Conservation (phyloP, 2,888 invertebrate species). For the Tipula confusa region DNA sequence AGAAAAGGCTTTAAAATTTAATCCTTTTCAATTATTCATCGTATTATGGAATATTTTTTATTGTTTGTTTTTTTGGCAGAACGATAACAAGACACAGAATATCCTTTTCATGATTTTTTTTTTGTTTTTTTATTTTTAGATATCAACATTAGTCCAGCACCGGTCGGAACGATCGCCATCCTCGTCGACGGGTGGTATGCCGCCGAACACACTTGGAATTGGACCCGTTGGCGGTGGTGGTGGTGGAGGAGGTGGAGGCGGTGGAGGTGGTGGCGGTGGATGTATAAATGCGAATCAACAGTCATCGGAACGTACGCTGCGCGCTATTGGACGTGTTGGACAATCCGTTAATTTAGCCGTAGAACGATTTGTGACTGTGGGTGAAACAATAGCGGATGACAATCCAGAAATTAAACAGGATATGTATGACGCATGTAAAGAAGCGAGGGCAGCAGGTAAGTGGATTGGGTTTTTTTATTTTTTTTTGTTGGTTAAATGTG, state of each 20-base stretch:
- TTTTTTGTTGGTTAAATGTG: background rate
- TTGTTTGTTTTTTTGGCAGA: background rate
- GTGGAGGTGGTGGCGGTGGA: background rate
- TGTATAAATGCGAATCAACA: slow-evolving; percentile 37
- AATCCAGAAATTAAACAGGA: slow-evolving; percentile 94
- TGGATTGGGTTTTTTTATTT: slow-evolving; percentile 36
- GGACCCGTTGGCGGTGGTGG: slow-evolving; percentile 43
- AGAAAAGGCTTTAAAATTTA: background rate
- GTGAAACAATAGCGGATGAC: slow-evolving; percentile 97
- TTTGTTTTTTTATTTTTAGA: slow-evolving; percentile 54
- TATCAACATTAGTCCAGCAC: slow-evolving; percentile 86
- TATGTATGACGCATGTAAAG: slow-evolving; percentile 98
- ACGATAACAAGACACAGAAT: background rate
- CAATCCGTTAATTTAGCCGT: slow-evolving; percentile 96
- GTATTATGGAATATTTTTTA: too few species aligned
- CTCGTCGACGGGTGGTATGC: background rate
- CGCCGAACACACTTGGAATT: background rate
- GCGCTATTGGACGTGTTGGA: slow-evolving; percentile 85
- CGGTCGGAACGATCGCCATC: slow-evolving; percentile 54
- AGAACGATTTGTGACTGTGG: slow-evolving; percentile 95
- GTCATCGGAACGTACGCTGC: slow-evolving; percentile 55
- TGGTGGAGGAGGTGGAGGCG: slow-evolving; percentile 40
- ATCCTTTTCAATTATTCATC: slow-evolving; percentile 25
- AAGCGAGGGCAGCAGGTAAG: slow-evolving; percentile 90
- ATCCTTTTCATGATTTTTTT: background rate